A percentile compares a stretch with the other conserved stretches of the same genome.
Conservation (phyloP, 2,113 vertebrate species). For the Oreotrochilus melanogaster region DNA sequence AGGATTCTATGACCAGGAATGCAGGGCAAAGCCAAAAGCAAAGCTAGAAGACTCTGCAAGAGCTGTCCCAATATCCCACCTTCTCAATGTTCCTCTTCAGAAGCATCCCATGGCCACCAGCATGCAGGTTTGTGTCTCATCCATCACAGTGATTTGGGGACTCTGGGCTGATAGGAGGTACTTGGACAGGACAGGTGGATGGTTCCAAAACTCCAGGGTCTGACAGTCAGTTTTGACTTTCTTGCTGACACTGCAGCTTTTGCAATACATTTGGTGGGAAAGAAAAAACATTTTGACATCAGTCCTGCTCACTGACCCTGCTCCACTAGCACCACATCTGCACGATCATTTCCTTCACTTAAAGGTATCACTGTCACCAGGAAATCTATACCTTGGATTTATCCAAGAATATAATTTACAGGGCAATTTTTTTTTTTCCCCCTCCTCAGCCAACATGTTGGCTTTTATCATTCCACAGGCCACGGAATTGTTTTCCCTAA, state of each 20-base stretch:
- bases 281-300: background rate
- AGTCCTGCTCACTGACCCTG: background rate
- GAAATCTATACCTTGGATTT: background rate
- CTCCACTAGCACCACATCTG: rapidly evolving
- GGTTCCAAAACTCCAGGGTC: background rate
- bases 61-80: background rate
- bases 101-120: rapidly evolving
- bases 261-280: background rate
- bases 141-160: background rate
- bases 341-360: background rate
- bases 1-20: background rate
- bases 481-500: constrained; percentile 56
- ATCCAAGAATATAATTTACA: background rate
- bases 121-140: rapidly evolving
- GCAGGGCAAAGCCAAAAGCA: background rate
- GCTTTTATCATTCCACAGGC: constrained; percentile 59
- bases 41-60: background rate
- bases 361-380: background rate
- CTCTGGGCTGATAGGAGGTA: rapidly evolving
- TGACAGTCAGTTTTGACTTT: background rate
- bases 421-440: background rate
- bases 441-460: background rate
- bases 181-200: rapidly evolving
- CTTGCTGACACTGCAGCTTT: background rate
- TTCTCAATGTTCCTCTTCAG: background rate